Base-by-base conservation (phyloP, 2,888 invertebrate species). In the Camponotus fellah region DNA sequence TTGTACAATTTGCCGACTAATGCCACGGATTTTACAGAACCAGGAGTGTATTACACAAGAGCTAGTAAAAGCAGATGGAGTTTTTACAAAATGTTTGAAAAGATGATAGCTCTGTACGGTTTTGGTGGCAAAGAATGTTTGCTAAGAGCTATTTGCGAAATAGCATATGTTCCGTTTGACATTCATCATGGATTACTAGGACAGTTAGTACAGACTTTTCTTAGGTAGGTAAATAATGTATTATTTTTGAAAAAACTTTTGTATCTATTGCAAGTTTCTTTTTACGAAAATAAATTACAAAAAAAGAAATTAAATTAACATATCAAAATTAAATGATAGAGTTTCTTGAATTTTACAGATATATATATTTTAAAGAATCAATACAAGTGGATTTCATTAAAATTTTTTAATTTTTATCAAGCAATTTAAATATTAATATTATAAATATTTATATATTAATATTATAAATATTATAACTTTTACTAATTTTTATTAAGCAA, bases 71-170 rank as follows among this genome's bases (percentile, higher is more conserved):
- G 91, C 77, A 92, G 95, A 92, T 97, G 97, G 97, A 96, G 96
- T 90, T 95, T 97, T 86, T 97, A 97, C 93, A 96, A 96, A 93
- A 95, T 96, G 56, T 92, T 97, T 32, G 96, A 96, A 87, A 95
- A 96, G 68, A 96, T 96, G 94, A 95, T 95, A 53, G 95, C 96
- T 69, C 40, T 93, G 72, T 93, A 93, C 77, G 94, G 93, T 60
- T 92, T 93, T 56, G 93, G 92, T 3, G 91, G 95, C 9, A 96
- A 97, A 84, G 96, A 96, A 21, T 98, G 98, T 94, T 92, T 98
- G 90, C 95, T 98, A 84, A 96, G 97, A 90, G 96, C 97, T 88
- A 97, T 98, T 93, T 98, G 98, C 93, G 97, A 98, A 93, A 96
- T 97, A 6, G 97, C 98, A 0, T 96, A 96, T 86, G 95, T 96